Percentiles rank a stretch among this genome's conserved stretches.
These are phyloP conservation scores for Agrochola macilenta DNA, from an alignment of 2,888 invertebrate genomes.

Conservation along the genomic window DNA sequence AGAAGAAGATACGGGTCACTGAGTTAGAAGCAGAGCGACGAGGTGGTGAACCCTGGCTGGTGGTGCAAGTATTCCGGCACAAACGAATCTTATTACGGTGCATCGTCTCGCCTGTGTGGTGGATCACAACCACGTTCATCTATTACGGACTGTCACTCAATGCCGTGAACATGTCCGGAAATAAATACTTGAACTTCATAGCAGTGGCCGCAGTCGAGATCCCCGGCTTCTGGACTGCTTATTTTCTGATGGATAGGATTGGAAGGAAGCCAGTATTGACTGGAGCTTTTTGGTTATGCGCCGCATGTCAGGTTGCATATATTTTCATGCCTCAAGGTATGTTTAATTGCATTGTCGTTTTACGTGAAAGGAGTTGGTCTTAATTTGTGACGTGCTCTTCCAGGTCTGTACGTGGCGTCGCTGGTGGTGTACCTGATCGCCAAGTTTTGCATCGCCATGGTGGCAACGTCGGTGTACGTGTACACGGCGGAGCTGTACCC, in stretches of 20 bases:
- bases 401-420: constrained; percentile 74
- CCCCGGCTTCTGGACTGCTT: constrained; percentile 89
- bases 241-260: constrained; percentile 90
- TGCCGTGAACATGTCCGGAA: constrained; percentile 91
- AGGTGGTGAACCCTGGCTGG: constrained; percentile 74
- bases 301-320: constrained; percentile 89
- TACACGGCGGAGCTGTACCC: constrained; percentile 92
- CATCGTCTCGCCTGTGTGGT: constrained; percentile 79
- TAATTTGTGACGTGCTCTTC: neutral
- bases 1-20: constrained; percentile 70
- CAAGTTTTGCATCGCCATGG: constrained; percentile 90
- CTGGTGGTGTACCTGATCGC: constrained; percentile 89
- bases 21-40: constrained; percentile 10
- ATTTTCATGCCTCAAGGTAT: constrained; percentile 89
- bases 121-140: constrained; percentile 92
- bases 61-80: constrained; percentile 75
- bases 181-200: constrained; percentile 92
- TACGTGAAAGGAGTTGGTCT: neutral
- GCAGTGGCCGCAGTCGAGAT: constrained; percentile 83
- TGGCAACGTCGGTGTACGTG: constrained; percentile 90
- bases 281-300: constrained; percentile 90
- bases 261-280: constrained; percentile 91
- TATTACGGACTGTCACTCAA: constrained; percentile 93
- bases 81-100: constrained; percentile 76
- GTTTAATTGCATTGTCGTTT: constrained; percentile 16